phyloP scores from a whole-genome alignment of 2,797 vertebrate genomes.

The Cuniculus paca region DNA sequence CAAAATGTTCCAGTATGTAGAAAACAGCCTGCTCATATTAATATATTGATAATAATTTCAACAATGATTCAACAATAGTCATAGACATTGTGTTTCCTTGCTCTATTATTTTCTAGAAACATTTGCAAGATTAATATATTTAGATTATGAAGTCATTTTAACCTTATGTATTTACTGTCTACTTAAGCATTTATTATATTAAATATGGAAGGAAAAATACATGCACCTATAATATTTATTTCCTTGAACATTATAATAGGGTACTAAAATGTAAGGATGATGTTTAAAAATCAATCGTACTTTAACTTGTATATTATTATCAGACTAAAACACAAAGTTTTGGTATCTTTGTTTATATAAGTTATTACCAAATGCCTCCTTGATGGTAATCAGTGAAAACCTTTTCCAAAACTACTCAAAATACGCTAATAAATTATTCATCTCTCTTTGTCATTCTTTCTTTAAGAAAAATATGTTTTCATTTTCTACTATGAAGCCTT shows the following conservation, averaged over 20 bases:
- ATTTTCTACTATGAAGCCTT: not conserved
- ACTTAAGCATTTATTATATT: not conserved
- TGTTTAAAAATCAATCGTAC: not conserved
- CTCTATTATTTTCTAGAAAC: not conserved
- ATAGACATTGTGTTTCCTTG: not conserved
- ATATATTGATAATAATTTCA: not conserved
- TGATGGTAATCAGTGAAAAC: not conserved
- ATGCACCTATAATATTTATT: not conserved
- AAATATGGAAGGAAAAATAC: not conserved
- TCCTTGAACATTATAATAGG: not conserved
- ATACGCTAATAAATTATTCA: not conserved
- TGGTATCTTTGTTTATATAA: not conserved
- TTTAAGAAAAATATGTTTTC: not conserved
- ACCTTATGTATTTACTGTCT: not conserved
- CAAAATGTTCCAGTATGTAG: not conserved
- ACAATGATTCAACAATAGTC: not conserved
- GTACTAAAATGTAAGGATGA: not conserved
- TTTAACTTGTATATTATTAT: not conserved
- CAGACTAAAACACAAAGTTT: not conserved
- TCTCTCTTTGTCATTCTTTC: not conserved
- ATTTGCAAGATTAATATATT: constrained; percentile 44
- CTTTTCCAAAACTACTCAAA: not conserved
- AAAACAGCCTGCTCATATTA: not conserved
- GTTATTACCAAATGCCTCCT: not conserved
- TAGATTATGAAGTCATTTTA: constrained; percentile 25